Base-by-base conservation (phyloP, 2,888 invertebrate species). In the Cryptus armator region DNA sequence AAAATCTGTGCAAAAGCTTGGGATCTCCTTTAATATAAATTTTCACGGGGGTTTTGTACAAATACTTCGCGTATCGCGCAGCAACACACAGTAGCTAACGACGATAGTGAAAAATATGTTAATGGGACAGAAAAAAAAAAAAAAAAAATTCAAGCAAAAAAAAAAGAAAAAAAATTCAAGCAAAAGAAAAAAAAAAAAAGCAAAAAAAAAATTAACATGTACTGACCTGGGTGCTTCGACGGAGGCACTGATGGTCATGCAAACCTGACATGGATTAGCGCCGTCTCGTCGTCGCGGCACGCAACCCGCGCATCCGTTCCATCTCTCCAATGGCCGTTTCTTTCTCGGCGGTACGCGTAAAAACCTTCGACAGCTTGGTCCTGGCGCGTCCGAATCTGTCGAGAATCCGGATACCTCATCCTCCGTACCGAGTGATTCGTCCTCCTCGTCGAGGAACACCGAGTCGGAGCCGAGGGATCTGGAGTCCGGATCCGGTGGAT, bases 351-450 rank as follows among this genome's bases (percentile, higher is more conserved):
- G 95, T 92, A 92, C 94, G 93, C 89, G 94, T 92, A 89, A 94
- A 93, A 91, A 94, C 90, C 90, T 93, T 88, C 88, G 92, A 89
- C 91, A 91, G 87, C 89, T 94, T 87, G 90, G 92, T 81, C 91
- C 94, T 67, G 90, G 93, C 86, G 89, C 96, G 88, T 97, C 97
- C 90, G 97, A 97, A 91, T 97, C 97, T 53, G 97, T 97, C 83
- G 97, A 97, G 92, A 97, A 96, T 90, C 97, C 97, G 90, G 97
- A 97, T 89, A 97, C 96, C 91, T 97, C 97, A 91, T 97, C 97
- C 92, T 98, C 97, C 16, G 98, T 98, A 89, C 97, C 97, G 88
- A 96, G 95, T 77, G 94, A 95, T 87, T 94, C 94, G 46, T 94
- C 94, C 84, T 96, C 96, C 90, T 96, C 96, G 91, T 97, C 97